Evolutionary conservation across 2,797 vertebrate species (phyloP).

Genomic region (Distichodus sexfasciatus): DNA sequence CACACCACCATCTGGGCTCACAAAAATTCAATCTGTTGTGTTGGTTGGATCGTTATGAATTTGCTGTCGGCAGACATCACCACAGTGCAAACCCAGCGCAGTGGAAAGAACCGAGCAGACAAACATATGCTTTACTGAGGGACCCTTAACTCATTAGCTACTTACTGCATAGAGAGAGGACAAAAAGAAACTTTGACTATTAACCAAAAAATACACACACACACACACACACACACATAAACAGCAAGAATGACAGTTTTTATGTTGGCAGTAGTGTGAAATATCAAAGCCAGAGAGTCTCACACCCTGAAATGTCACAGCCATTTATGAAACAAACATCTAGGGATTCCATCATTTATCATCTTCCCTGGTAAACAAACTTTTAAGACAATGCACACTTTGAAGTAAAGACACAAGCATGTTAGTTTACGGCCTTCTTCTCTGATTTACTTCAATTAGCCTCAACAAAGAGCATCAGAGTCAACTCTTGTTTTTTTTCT

Average conservation of each 20-base stretch:
- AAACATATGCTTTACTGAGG: background rate
- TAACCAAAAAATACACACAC: no score
- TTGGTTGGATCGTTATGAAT: background rate
- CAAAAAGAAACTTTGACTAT: no score
- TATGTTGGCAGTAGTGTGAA: no score
- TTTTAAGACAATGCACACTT: background rate
- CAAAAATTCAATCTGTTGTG: conserved; percentile 9
- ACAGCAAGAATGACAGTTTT: no score
- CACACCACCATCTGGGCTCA: conserved; percentile 11
- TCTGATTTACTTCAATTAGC: background rate
- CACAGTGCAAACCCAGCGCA: background rate
- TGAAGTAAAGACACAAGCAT: background rate
- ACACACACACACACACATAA: no score
- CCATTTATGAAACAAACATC: no score
- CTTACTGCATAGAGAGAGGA: no score
- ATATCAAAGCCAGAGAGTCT: no score
- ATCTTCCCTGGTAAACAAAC: no score
- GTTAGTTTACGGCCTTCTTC: background rate
- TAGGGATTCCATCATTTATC: no score
- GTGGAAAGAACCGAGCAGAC: background rate
- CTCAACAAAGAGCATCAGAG: background rate
- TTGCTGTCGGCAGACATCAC: background rate
- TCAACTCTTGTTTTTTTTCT: background rate
- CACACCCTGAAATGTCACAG: no score
- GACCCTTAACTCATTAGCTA: background rate